Base-by-base conservation (phyloP, 2,113 vertebrate genomes). In the Melozone crissalis region DNA sequence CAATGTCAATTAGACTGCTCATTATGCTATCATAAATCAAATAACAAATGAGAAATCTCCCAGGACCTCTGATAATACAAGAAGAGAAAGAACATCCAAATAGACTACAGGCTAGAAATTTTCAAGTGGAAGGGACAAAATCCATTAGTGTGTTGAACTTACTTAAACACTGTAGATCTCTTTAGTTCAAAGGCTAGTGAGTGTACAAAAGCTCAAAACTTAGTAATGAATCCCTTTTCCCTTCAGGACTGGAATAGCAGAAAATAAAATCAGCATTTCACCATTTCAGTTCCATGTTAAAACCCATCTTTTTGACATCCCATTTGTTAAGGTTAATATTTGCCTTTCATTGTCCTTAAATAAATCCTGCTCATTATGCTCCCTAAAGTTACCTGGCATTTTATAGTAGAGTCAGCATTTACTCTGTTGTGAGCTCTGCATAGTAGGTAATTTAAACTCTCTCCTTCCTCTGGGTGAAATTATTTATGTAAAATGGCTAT, bases 281-380 rank as follows among this genome's bases (percentile, higher is more conserved):
- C 31, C 7, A 30, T 57, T 90, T 44, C 41, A 73, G 3, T 54
- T 69, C 67, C 31, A 4, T n/a, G 7, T 51, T 84, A 90, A 79
- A 61, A 23, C 46, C 69, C 28, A 12, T 86, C 80, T 76, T 67
- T 78, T 47, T 77, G 68, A 90, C 46, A 69, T 12, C n/a, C 27
- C 55, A 33, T 80, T 92, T 91, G 26, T 58, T 73, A 92, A 46
- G n/a, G 80, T 84, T 89, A 92, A 76, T 67, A 87, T 71, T 62
- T 71, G 55, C 43, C 20, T 84, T 87, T 72, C 66, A 33, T 16
- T 82, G 39, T 59, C 69, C 43, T 31, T 63, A 84, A 78, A 78
- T 71, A 88, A 59, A 66, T 83, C 49, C 37, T 58, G 49, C n/a
- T n/a, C n/a, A n/a, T n/a, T n/a, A n/a, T n/a, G n/a, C n/a, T n/a